These are phyloP conservation scores for Drosophila willistoni DNA, from an alignment of 1,140 invertebrate species.

Conservation along the genomic window DNA sequence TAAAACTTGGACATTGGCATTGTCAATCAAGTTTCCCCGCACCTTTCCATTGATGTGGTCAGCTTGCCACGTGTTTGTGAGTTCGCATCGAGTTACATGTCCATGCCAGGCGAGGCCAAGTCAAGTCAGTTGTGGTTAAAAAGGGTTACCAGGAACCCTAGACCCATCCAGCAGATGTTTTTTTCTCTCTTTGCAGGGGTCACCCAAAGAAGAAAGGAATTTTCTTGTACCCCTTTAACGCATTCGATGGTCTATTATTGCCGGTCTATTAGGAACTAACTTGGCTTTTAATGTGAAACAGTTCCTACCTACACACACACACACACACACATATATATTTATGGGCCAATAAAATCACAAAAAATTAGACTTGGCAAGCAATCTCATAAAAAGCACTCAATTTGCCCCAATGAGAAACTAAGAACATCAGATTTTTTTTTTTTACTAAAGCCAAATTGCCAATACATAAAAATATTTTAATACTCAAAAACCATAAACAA, in stretches of 20 bases:
- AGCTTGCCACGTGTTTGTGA: slow-evolving; percentile 41
- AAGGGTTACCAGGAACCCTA: slow-evolving; percentile 30
- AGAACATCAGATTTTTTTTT: slow-evolving; percentile 47
- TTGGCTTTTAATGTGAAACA: not conserved
- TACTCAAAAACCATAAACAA: slow-evolving; percentile 62
- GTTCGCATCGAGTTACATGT: not conserved
- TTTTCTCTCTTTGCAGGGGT: not conserved
- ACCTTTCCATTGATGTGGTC: slow-evolving; percentile 25
- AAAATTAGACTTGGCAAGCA: slow-evolving; percentile 57
- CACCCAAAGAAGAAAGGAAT: no score
- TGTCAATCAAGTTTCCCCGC: slow-evolving; percentile 32
- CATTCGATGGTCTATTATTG: not conserved
- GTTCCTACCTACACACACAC: no score
- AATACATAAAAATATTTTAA: slow-evolving; percentile 51
- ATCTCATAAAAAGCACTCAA: slow-evolving; percentile 49
- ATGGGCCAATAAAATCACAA: slow-evolving; percentile 26
- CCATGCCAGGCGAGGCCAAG: no score
- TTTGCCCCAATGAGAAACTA: slow-evolving; percentile 39
- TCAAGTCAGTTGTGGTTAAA: slow-evolving; percentile 21
- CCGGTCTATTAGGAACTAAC: not conserved
- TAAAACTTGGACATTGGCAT: slow-evolving; percentile 53
- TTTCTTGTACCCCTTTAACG: not conserved
- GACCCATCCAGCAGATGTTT: slow-evolving; percentile 16
- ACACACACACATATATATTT: not conserved
- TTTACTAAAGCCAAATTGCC: slow-evolving; percentile 34